These are phyloP conservation scores for Heliothis virescens DNA, from an alignment of 1,140 invertebrate species.

Conservation along the genomic window DNA sequence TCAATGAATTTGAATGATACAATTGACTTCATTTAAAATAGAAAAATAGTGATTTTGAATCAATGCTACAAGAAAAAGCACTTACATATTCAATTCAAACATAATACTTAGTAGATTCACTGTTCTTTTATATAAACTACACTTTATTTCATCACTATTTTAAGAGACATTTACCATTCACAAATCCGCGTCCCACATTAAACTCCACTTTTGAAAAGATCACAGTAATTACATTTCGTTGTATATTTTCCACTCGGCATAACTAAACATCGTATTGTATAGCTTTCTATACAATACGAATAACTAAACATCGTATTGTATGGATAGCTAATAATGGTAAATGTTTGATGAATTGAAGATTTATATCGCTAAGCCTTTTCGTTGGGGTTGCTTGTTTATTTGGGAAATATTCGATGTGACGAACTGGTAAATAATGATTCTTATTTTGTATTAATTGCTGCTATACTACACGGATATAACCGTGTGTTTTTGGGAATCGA, in stretches of 20 bases:
- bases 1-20: too few relatives aligned
- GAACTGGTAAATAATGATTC: slow-evolving; percentile 23
- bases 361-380: slow-evolving; percentile 44
- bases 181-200: slow-evolving; percentile 5
- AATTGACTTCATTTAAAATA: too few relatives aligned
- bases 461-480: too few relatives aligned
- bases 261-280: slow-evolving; percentile 46
- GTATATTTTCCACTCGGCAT: slow-evolving; percentile 52
- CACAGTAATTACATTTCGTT: slow-evolving; percentile 53
- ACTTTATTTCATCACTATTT: too few relatives aligned
- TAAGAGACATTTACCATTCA: not conserved
- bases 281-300: too few relatives aligned
- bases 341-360: slow-evolving; percentile 45
- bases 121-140: too few relatives aligned
- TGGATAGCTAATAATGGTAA: too few relatives aligned
- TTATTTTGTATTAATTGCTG: not conserved
- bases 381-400: slow-evolving; percentile 38
- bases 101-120: too few relatives aligned
- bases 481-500: not conserved
- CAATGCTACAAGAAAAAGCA: too few relatives aligned
- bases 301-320: slow-evolving; percentile 46
- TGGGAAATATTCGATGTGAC: slow-evolving; percentile 39
- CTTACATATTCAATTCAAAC: too few relatives aligned
- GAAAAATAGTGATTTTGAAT: too few relatives aligned
- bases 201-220: slow-evolving; percentile 51